Conservation (phyloP, 2,113 vertebrate genomes). For the Myotis yumanensis region DNA sequence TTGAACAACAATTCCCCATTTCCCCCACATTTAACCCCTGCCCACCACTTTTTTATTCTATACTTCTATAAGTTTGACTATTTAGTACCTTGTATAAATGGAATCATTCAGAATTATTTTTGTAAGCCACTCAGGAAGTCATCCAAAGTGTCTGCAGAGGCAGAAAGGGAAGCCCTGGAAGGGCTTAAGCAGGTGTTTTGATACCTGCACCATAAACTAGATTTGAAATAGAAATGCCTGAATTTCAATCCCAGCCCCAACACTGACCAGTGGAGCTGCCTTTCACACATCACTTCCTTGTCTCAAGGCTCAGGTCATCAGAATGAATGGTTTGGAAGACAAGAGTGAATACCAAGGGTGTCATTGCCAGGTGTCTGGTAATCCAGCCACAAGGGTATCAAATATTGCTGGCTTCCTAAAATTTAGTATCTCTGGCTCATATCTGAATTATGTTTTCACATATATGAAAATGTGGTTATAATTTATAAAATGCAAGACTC, state of each 20-base stretch:
- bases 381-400: not conserved
- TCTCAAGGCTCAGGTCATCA: not conserved
- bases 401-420: not conserved
- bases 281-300: constrained; percentile 54
- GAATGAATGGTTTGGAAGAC: not conserved
- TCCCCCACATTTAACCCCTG: not conserved
- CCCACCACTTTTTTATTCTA: not conserved
- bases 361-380: not conserved
- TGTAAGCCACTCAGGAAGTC: not conserved
- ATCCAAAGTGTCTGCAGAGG: not conserved
- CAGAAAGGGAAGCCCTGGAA: not conserved
- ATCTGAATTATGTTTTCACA: not conserved
- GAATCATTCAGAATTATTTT: not conserved
- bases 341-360: not conserved
- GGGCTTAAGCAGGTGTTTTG: not conserved
- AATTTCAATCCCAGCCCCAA: constrained; percentile 29
- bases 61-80: not conserved
- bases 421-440: not conserved
- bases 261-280: constrained; percentile 15
- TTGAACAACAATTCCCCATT: not conserved
- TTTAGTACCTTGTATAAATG: not conserved
- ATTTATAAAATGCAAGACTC: not conserved
- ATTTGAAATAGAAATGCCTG: constrained; percentile 5
- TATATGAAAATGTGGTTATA: not conserved
- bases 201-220: not conserved